phyloP scores from a whole-genome alignment of 2,888 invertebrate species.

The Rambutsinella grinnellia region DNA sequence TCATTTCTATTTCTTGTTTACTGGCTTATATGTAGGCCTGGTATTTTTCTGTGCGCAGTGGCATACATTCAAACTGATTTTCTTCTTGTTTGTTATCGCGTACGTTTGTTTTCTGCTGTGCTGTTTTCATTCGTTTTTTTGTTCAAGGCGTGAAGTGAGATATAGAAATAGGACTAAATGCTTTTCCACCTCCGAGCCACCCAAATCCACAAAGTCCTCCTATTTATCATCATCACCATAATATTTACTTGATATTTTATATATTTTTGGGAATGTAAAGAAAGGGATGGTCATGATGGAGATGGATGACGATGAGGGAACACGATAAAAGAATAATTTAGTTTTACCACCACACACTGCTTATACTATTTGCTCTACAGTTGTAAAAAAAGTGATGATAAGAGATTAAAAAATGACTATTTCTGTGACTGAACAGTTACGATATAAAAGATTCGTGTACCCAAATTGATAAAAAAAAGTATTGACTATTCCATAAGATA shows the following conservation, averaged over 20 bases:
- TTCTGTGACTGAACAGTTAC: neutral
- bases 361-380: neutral
- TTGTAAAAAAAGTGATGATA: neutral
- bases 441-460: too few relatives aligned
- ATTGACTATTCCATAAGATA: neutral
- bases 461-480: neutral
- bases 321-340: neutral
- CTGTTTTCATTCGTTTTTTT: neutral
- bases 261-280: neutral
- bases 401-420: neutral
- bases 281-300: neutral
- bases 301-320: neutral
- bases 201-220: neutral
- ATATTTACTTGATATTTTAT: neutral
- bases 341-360: too few relatives aligned
- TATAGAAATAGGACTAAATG: neutral
- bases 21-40: neutral
- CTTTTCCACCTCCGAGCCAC: neutral
- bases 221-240: neutral
- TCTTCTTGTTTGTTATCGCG: neutral
- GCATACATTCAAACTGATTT: neutral
- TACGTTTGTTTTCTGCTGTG: neutral
- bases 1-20: conserved; percentile 15
- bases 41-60: neutral
- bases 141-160: neutral